Conservation (phyloP, 2,888 invertebrate genomes). For the Caenorhabditis afra region DNA sequence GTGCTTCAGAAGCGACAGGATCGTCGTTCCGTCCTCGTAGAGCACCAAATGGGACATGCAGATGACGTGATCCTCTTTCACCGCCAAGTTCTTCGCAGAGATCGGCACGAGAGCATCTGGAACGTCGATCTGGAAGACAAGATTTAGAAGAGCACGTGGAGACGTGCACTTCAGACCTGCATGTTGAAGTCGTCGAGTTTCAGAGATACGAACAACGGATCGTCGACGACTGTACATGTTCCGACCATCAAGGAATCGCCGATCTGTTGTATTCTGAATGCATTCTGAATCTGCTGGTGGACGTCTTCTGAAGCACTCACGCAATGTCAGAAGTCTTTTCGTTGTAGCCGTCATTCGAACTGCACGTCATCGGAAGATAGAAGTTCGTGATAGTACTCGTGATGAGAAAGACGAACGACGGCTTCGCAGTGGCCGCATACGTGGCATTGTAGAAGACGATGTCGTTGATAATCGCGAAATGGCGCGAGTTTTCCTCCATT, state of each 20-base stretch:
- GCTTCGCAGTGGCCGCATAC: conserved; percentile 37
- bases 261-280: conserved; percentile 42
- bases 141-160: too few species aligned
- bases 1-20: conserved; percentile 54
- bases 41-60: conserved; percentile 59
- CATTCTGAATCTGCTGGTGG: not conserved
- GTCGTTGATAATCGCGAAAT: conserved; percentile 53
- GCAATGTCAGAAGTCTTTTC: conserved; percentile 38
- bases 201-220: conserved; percentile 50
- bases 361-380: conserved; percentile 52
- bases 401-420: conserved; percentile 48
- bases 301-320: conserved; percentile 6
- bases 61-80: conserved; percentile 46
- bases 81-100: not conserved
- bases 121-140: conserved; percentile 57
- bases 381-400: conserved; percentile 54
- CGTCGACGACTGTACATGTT: conserved; percentile 43
- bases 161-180: conserved; percentile 13
- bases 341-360: conserved; percentile 49
- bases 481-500: conserved; percentile 56
- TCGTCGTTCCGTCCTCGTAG: conserved; percentile 56
- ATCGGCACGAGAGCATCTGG: conserved; percentile 22
- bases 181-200: conserved; percentile 51
- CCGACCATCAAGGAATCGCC: conserved; percentile 47
- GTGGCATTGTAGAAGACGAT: conserved; percentile 53